These are phyloP conservation scores for Drosophila kanapiae DNA, from an alignment of 1,140 invertebrate species.

Conservation along the genomic window DNA sequence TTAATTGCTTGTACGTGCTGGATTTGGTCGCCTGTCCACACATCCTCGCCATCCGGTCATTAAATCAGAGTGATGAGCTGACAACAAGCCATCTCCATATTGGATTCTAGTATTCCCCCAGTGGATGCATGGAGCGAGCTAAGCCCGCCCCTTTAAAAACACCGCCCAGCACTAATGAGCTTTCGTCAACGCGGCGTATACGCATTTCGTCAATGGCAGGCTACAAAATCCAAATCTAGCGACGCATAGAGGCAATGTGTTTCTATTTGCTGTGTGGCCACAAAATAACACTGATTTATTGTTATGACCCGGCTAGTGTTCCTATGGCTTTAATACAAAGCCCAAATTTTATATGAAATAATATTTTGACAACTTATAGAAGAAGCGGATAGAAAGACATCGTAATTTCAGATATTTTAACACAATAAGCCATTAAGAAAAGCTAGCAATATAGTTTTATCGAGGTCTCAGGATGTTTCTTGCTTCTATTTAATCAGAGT, in stretches of 20 bases:
- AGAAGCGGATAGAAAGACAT: not conserved
- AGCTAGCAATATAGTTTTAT: too few relatives aligned
- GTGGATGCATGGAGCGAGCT: not conserved
- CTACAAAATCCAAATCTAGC: conserved; percentile 16
- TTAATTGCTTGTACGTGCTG: conserved; percentile 58
- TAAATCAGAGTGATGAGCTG: conserved; percentile 66
- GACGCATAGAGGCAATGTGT: conserved; percentile 15
- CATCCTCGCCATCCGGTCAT: conserved; percentile 36
- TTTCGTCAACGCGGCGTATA: conserved; percentile 42
- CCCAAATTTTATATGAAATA: conserved; percentile 8
- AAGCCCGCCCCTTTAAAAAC: conserved; percentile 41
- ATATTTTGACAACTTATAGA: conserved; percentile 14
- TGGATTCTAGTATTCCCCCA: not conserved
- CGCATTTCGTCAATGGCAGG: conserved; percentile 19
- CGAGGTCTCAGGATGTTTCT: too few relatives aligned
- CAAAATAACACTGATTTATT: conserved; percentile 44
- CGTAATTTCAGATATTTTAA: not conserved
- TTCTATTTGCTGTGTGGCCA: conserved; percentile 39
- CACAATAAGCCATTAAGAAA: not conserved
- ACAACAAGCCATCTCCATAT: conserved; percentile 17
- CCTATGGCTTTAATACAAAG: conserved; percentile 12
- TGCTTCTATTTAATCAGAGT: too few relatives aligned
- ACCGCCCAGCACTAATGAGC: conserved; percentile 37
- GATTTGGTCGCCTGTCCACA: conserved; percentile 9
- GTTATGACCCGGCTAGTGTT: conserved; percentile 1